Evolutionary conservation across 2,797 vertebrate genomes (phyloP), one percentile per base, ranked within the genome.

Genomic region (Loriculus beryllinus): DNA sequence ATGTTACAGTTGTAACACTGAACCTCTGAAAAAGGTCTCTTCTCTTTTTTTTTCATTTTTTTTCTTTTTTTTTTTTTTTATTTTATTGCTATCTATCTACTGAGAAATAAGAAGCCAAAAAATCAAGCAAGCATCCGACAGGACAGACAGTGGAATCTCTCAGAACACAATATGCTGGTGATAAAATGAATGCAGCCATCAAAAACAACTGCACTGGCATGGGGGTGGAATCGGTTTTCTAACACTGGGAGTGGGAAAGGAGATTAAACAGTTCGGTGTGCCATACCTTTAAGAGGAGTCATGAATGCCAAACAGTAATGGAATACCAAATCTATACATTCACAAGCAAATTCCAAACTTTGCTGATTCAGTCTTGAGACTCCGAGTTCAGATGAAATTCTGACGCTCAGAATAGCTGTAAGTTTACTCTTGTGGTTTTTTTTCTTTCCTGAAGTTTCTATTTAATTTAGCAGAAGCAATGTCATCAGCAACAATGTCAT

Each of bases 11-110:
- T 86, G 97, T 98, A 98, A 98, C 97, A 97, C 97, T 98, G 98
- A 98, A 98, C 98, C 98, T 98, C 98, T 94, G 98, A 97, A 98
- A 98, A 98, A 97, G 97, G 33, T 57, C 54, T 35, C 21, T 33
- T 98, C 59, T 97, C 92, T 98, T 54, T 45, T 97, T 96, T 94
- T 25, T 98, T 97, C 95, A 95, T 56, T 98, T 6, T 43, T 65
- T 40, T 98, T 54, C 82, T 97, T 96, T 52, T 96, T 93, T 97
- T 39, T 39, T 60, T 67, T 97, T 96, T 96, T 68, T 98, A 93
- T 97, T 98, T 99, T 99, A 99, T 99, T 99, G 99, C 99, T 99
- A 98, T 98, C 98, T 98, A 98, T 98, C 98, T 98, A 98, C 97
- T 98, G 97, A 98, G 97, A 98, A 98, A 98, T 96, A 97, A 98